These are phyloP conservation scores for Paraplagusia blochii DNA, from an alignment of 2,113 vertebrate genomes.

Conservation along the genomic window DNA sequence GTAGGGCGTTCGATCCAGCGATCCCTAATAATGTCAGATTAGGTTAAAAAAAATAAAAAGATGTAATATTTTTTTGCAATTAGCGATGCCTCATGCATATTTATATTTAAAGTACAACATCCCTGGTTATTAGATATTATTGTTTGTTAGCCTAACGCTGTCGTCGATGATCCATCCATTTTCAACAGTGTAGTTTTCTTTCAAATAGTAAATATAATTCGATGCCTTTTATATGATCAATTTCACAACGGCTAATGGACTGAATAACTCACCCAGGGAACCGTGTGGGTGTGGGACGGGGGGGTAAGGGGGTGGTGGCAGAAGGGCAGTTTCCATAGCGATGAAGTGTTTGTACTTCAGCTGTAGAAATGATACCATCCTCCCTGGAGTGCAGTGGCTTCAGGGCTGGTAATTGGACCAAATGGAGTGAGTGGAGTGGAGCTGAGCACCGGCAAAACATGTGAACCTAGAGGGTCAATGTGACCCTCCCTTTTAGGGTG, in stretches of 20 bases:
- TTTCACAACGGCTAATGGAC: neutral
- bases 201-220: no score
- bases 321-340: slow-evolving; percentile 51
- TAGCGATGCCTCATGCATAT: no score
- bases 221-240: no score
- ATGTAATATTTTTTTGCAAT: no score
- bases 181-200: no score
- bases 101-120: no score
- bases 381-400: slow-evolving; percentile 42
- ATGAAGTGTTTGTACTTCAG: slow-evolving; percentile 61
- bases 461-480: slow-evolving; percentile 3
- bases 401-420: slow-evolving; percentile 53
- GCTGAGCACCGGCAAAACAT: slow-evolving; percentile 11
- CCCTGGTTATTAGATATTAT: no score
- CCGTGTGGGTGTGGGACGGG: slow-evolving; percentile 12
- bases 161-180: no score
- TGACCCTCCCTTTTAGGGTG: slow-evolving; percentile 20
- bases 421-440: slow-evolving; percentile 19
- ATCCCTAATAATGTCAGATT: no score
- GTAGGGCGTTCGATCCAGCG: no score
- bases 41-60: no score
- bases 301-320: slow-evolving; percentile 19
- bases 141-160: no score
- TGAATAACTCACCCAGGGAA: slow-evolving; percentile 7
- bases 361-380: slow-evolving; percentile 46